Conservation (phyloP, 2,797 vertebrate species). For the Squalus acanthias region DNA sequence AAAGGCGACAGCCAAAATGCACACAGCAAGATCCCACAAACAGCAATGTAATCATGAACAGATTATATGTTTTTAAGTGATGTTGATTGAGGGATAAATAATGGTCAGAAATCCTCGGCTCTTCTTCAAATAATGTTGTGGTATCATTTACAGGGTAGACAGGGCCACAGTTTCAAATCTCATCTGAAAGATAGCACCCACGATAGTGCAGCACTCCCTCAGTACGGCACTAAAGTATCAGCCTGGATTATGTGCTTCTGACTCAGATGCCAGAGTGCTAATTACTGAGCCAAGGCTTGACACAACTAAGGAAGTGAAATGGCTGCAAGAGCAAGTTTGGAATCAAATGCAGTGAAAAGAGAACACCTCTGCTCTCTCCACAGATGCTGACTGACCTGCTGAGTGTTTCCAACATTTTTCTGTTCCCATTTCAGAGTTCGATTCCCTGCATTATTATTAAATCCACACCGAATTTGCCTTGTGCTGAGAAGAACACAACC, state of each 20-base stretch:
- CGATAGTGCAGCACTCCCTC: not conserved
- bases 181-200: not conserved
- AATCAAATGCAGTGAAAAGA: not conserved
- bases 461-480: not conserved
- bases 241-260: not conserved
- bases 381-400: not conserved
- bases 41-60: not conserved
- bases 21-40: not conserved
- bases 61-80: not conserved
- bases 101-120: too few relatives aligned
- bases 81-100: not conserved
- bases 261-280: too few relatives aligned
- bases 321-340: not conserved
- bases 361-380: not conserved
- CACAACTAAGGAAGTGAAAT: not conserved
- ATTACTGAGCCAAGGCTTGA: not conserved
- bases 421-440: not conserved
- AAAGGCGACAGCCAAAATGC: not conserved
- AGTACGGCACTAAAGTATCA: not conserved
- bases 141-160: not conserved
- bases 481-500: not conserved
- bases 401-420: not conserved
- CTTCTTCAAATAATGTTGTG: not conserved
- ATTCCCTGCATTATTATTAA: not conserved
- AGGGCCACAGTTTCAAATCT: not conserved